A percentile compares a stretch with the other conserved stretches of the same genome.
Conservation (phyloP, 2,797 vertebrate species). For the Sebastes ruberrimus region DNA sequence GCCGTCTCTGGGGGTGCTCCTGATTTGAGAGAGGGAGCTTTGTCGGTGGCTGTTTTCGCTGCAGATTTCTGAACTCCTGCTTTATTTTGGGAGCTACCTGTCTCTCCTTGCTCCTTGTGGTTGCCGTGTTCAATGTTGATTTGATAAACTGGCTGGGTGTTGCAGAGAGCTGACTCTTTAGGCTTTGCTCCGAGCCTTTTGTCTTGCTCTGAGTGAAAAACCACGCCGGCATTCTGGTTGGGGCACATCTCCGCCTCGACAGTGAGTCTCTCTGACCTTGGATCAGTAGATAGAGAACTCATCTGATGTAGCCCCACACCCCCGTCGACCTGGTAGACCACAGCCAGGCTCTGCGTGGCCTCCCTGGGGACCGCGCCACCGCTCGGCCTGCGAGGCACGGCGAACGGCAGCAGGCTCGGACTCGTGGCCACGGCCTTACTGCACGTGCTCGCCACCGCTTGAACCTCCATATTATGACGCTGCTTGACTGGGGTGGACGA, state of each 20-base stretch:
- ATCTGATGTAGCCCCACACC: slow-evolving; percentile 45
- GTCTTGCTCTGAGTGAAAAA: slow-evolving; percentile 52
- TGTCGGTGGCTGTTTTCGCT: slow-evolving; percentile 46
- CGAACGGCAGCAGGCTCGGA: slow-evolving; percentile 86
- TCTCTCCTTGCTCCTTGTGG: slow-evolving; percentile 56
- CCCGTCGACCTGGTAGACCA: slow-evolving; percentile 75
- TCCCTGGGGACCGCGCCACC: slow-evolving; percentile 55
- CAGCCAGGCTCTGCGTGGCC: slow-evolving; percentile 81
- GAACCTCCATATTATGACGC: slow-evolving; percentile 89
- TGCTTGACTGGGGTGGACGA: slow-evolving; percentile 65
- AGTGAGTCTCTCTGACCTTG: slow-evolving; percentile 61
- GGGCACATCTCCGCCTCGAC: slow-evolving; percentile 72
- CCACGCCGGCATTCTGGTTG: slow-evolving; percentile 39
- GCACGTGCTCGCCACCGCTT: slow-evolving; percentile 88
- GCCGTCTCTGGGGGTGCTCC: slow-evolving; percentile 47
- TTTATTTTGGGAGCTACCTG: slow-evolving; percentile 29
- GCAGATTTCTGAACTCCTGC: slow-evolving; percentile 24
- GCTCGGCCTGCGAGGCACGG: slow-evolving; percentile 66
- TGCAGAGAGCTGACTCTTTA: slow-evolving; percentile 69
- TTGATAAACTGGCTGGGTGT: slow-evolving; percentile 80
- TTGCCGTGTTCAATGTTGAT: slow-evolving; percentile 73
- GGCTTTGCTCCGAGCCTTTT: slow-evolving; percentile 66
- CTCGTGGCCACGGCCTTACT: slow-evolving; percentile 91
- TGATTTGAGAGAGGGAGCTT: slow-evolving; percentile 56
- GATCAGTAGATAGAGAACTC: slow-evolving; percentile 25